Percentiles rank a stretch among this genome's conserved stretches.
Evolutionary conservation across 2,888 invertebrate species (phyloP).

Genomic region (Autographa gamma): DNA sequence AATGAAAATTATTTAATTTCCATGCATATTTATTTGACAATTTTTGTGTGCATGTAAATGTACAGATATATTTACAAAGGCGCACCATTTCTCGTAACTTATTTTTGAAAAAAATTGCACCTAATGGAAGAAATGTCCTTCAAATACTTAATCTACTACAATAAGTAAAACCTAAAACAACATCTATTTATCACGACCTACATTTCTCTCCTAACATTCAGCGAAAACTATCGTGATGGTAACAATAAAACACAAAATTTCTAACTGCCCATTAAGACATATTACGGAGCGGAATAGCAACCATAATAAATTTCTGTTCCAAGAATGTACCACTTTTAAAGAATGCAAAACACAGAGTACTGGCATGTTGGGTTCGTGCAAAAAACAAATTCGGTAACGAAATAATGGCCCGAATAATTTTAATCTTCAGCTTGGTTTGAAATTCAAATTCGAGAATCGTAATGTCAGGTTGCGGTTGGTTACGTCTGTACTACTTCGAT

Average conservation of each 20-base stretch:
- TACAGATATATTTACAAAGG: too few species aligned
- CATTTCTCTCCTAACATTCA: not conserved
- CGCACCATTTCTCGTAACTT: too few species aligned
- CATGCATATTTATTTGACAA: too few species aligned
- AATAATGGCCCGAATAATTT: slow-evolving; percentile 58
- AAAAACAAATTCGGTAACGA: slow-evolving; percentile 57
- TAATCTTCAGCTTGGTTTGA: slow-evolving; percentile 63
- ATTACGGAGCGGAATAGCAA: slow-evolving; percentile 47
- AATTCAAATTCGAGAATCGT: slow-evolving; percentile 62
- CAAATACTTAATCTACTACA: not conserved
- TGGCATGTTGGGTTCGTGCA: slow-evolving; percentile 52
- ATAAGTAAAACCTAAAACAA: not conserved
- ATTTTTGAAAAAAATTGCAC: not conserved
- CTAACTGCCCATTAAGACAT: slow-evolving; percentile 47
- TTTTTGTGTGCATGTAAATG: too few species aligned
- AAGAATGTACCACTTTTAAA: slow-evolving; percentile 43
- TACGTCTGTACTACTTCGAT: slow-evolving; percentile 23
- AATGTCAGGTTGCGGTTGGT: slow-evolving; percentile 48
- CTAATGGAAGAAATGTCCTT: too few species aligned
- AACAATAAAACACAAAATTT: slow-evolving; percentile 27
- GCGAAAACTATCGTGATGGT: slow-evolving; percentile 13
- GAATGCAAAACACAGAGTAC: slow-evolving; percentile 45
- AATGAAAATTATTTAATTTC: not conserved
- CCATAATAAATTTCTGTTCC: slow-evolving; percentile 41
- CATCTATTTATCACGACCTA: not conserved